These are phyloP conservation scores for Seriola rivoliana DNA, from an alignment of 2,113 vertebrate species.

Conservation along the genomic window DNA sequence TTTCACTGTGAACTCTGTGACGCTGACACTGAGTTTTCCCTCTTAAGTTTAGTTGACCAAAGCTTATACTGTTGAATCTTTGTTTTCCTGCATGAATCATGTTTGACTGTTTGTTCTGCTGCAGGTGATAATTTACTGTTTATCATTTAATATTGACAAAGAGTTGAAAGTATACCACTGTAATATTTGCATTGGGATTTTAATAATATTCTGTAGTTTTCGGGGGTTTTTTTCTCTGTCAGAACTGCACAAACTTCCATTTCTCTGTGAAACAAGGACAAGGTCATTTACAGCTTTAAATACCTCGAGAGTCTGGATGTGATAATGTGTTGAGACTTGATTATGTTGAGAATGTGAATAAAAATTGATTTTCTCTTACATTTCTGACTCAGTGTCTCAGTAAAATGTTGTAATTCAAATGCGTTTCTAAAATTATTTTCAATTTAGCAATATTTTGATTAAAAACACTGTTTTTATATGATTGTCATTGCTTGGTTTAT, in stretches of 20 bases:
- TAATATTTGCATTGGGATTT: background rate
- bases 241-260: background rate
- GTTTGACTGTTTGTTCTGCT: background rate
- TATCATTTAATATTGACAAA: background rate
- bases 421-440: background rate
- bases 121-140: background rate
- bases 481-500: background rate
- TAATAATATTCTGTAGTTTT: background rate
- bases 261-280: background rate
- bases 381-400: background rate
- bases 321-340: background rate
- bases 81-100: background rate
- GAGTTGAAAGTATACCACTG: background rate
- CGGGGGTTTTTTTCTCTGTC: background rate
- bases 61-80: background rate
- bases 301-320: constrained; percentile 21
- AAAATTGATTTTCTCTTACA: background rate
- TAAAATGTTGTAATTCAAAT: constrained; percentile 8
- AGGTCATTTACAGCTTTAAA: background rate
- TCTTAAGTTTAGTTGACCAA: constrained; percentile 9
- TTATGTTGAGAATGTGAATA: constrained; percentile 12
- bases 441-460: constrained; percentile 8
- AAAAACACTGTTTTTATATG: background rate
- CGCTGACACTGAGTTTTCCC: background rate
- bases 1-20: background rate